Conservation (phyloP, 1,140 invertebrate species). For the Pachyrhynchus sulphureomaculatus region DNA sequence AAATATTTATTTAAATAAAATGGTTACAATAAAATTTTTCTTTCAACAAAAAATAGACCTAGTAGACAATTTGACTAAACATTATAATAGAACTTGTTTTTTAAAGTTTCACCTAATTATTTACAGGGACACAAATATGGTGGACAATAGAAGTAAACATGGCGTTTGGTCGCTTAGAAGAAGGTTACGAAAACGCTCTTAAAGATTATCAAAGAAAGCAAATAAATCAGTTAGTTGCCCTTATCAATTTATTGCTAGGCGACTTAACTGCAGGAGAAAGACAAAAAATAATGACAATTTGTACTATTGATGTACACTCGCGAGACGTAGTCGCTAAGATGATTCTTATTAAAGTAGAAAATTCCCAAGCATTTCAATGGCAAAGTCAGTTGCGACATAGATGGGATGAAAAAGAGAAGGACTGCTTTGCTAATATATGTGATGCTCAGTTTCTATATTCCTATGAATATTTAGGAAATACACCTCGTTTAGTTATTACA, state of each 20-base stretch:
- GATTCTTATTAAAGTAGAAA: constrained; percentile 79
- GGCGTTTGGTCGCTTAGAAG: constrained; percentile 86
- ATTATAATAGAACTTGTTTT: too few species aligned
- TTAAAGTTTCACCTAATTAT: too few species aligned
- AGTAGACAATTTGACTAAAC: too few species aligned
- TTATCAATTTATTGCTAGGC: constrained; percentile 79
- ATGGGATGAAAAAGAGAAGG: constrained; percentile 78
- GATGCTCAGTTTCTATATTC: constrained; percentile 79
- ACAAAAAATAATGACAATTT: constrained; percentile 94
- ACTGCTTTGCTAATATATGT: constrained; percentile 93
- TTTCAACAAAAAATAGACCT: too few species aligned
- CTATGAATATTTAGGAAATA: constrained; percentile 84
- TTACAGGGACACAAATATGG: constrained; percentile 87
- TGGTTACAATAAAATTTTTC: too few species aligned
- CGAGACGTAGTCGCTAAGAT: constrained; percentile 86
- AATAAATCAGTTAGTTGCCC: constrained; percentile 75
- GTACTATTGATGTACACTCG: constrained; percentile 90
- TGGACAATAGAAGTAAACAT: constrained; percentile 92
- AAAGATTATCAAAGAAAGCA: constrained; percentile 94
- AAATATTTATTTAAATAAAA: too few species aligned
- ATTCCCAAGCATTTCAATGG: constrained; percentile 84
- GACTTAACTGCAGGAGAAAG: constrained; percentile 79
- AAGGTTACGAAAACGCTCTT: constrained; percentile 88
- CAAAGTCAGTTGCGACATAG: constrained; percentile 87
- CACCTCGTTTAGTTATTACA: constrained; percentile 79